Conservation (phyloP, 2,888 invertebrate genomes). For the Apamea anceps region DNA sequence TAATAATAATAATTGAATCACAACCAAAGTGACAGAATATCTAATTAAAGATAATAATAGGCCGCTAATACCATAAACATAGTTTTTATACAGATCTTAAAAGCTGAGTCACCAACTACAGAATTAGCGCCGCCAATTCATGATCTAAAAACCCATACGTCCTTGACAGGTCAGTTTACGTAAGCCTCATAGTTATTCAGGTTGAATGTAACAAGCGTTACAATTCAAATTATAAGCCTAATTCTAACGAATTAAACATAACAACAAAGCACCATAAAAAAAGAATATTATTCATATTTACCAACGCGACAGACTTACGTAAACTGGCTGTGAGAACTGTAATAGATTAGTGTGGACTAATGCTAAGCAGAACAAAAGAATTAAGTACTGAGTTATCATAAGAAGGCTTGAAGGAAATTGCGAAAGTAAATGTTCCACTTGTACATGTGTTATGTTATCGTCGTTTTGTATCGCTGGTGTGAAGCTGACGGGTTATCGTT, state of each 20-base stretch:
- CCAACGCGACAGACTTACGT: slow-evolving; percentile 65
- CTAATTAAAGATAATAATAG: slow-evolving; percentile 13
- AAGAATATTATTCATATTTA: slow-evolving; percentile 61
- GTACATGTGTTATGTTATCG: slow-evolving; percentile 44
- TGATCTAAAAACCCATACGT: slow-evolving; percentile 48
- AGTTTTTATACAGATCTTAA: slow-evolving; percentile 32
- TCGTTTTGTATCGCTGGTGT: slow-evolving; percentile 29
- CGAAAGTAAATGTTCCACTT: slow-evolving; percentile 55
- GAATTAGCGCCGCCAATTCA: slow-evolving; percentile 28
- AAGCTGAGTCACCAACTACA: slow-evolving; percentile 28
- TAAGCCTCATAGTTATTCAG: slow-evolving; percentile 57
- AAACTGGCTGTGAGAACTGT: slow-evolving; percentile 68
- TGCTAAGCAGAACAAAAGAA: slow-evolving; percentile 69
- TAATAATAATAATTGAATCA: too few relatives aligned
- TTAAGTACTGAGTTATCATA: slow-evolving; percentile 53
- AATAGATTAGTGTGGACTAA: slow-evolving; percentile 66
- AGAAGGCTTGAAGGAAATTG: slow-evolving; percentile 57
- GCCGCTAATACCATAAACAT: background rate
- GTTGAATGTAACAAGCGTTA: slow-evolving; percentile 59
- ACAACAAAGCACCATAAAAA: slow-evolving; percentile 63
- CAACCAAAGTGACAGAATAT: too few relatives aligned
- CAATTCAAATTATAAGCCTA: slow-evolving; percentile 52
- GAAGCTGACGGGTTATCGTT: slow-evolving; percentile 52
- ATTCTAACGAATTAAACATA: slow-evolving; percentile 62
- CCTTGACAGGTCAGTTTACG: slow-evolving; percentile 67